Base-by-base conservation (phyloP, 1,140 invertebrate genomes). In the Stegodyphus mimosarum region DNA sequence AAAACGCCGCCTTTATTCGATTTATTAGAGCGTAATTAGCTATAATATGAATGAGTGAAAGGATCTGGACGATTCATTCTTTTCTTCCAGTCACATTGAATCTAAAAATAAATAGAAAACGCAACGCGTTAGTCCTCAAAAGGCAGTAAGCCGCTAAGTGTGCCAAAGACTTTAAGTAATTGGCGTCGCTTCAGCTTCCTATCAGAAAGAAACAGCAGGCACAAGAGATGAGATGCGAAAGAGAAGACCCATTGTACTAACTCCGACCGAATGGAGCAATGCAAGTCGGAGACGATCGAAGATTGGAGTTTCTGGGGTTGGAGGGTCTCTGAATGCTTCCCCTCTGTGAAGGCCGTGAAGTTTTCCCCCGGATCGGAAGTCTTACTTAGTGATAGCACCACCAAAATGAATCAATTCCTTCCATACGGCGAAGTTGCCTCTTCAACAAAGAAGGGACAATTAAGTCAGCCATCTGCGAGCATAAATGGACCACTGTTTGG, bases 401-500 rank as follows among this genome's bases (percentile, higher is more conserved):
- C 81, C 81, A 84, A 84, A 84, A 76, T 84, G 81, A 84, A 84
- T 84, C 81, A 81, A 81, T 81, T 81, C 79, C 79, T 49, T 80
- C 71, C 79, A 64, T 50, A 73, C 70, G 70, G 80, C 67, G 52
- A n/a, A 81, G 53, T 49, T 51, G 70, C 18, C 69, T 81, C 79
- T 81, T 81, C 79, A 81, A 84, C 73, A 84, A 84, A 84, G 81
- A 66, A 63, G 64, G 81, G 81, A 84, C 81, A 84, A 84, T 84
- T 84, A 84, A 84, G 73, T 84, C 81, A 84, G 71, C 81, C 81
- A 84, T 84, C 81, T 84, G 81, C 81, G 81, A 84, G 81, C 81
- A 84, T 84, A 84, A 84, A 84, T 84, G 81, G 81, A 84, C 81
- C 64, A 84, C 81, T 84, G 81, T 84, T 84, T 84, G 81, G 81